phyloP scores from a whole-genome alignment of 2,888 invertebrate genomes.

The Bedellia somnulentella region DNA sequence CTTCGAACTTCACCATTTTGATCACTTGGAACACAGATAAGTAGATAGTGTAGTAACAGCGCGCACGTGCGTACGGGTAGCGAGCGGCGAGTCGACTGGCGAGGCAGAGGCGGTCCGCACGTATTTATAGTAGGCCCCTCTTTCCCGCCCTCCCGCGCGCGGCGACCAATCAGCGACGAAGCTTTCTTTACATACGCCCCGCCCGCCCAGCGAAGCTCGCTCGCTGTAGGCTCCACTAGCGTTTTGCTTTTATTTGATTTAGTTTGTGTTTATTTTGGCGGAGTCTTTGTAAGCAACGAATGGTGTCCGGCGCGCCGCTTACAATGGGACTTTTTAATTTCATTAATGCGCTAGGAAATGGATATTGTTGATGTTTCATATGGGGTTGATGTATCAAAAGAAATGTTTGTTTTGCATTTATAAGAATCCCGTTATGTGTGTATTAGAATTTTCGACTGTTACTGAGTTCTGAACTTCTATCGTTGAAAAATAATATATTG shows the following conservation, averaged over 20 bases:
- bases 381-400: too few species aligned
- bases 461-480: too few species aligned
- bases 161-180: slow-evolving; percentile 24
- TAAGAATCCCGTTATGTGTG: too few species aligned
- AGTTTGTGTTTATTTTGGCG: neutral
- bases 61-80: slow-evolving; percentile 32
- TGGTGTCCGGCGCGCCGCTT: too few species aligned
- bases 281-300: neutral
- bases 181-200: slow-evolving; percentile 44
- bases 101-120: slow-evolving; percentile 39
- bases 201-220: slow-evolving; percentile 19
- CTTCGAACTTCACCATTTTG: slow-evolving; percentile 61
- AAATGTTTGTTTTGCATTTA: too few species aligned
- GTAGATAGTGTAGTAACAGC: slow-evolving; percentile 11
- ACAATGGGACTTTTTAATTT: too few species aligned
- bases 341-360: too few species aligned
- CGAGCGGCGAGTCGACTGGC: slow-evolving; percentile 42
- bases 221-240: slow-evolving; percentile 13
- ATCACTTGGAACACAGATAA: slow-evolving; percentile 14
- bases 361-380: too few species aligned
- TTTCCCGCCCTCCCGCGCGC: slow-evolving; percentile 19
- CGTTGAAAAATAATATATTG: too few species aligned
- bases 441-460: too few species aligned
- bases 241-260: slow-evolving; percentile 11
- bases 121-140: slow-evolving; percentile 41